phyloP scores from a whole-genome alignment of 2,888 invertebrate species.

The Catocala sponsa region DNA sequence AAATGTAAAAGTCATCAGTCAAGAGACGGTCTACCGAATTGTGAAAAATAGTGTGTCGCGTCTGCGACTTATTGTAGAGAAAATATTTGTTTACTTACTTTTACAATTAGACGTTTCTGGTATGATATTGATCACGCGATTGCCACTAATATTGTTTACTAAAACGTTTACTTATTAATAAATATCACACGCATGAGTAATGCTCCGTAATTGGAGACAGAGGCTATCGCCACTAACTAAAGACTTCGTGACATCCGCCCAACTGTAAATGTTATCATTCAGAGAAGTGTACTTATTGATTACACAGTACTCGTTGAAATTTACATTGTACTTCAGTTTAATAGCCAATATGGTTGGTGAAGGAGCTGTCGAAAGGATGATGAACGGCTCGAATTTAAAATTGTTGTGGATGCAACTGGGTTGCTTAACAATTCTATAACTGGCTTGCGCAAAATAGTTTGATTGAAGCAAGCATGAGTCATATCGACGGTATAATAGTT shows the following conservation, averaged over 20 bases:
- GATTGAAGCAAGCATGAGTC: constrained; percentile 72
- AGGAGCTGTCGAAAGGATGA: constrained; percentile 15
- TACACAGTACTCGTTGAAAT: constrained; percentile 26
- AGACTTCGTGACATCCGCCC: constrained; percentile 83
- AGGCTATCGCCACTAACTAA: constrained; percentile 79
- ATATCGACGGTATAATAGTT: constrained; percentile 62
- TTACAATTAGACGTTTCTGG: neutral
- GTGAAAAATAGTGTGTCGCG: constrained; percentile 11
- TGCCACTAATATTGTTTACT: constrained; percentile 22
- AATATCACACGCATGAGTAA: constrained; percentile 80
- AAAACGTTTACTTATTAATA: constrained; percentile 69
- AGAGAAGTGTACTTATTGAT: constrained; percentile 38
- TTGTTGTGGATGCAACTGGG: constrained; percentile 14
- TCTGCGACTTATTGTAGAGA: neutral
- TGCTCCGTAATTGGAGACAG: constrained; percentile 82
- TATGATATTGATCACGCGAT: constrained; percentile 22
- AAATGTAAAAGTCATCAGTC: constrained; percentile 45
- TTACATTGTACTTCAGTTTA: constrained; percentile 29
- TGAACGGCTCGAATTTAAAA: constrained; percentile 23
- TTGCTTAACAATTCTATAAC: constrained; percentile 26
- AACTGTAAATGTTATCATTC: constrained; percentile 69
- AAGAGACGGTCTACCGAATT: constrained; percentile 25
- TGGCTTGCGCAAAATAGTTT: constrained; percentile 60
- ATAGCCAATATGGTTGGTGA: constrained; percentile 21
- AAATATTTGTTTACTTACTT: constrained; percentile 1